A percentile compares a stretch with the other conserved stretches of the same genome.
phyloP scores from a whole-genome alignment of 2,888 invertebrate genomes.

The Hymenopus coronatus region DNA sequence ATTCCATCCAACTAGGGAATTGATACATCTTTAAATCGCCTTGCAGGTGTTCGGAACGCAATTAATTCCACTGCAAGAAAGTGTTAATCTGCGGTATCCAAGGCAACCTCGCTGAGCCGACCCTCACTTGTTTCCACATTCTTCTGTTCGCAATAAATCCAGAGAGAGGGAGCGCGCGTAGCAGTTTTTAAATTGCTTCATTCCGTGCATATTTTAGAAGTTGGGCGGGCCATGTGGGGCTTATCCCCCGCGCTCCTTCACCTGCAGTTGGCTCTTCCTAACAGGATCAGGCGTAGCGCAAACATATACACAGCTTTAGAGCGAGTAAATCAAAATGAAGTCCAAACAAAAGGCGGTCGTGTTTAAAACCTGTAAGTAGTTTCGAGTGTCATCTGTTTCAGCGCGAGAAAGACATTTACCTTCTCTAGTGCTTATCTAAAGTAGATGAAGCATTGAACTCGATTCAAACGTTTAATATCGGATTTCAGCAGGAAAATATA shows the following conservation, averaged over 20 bases:
- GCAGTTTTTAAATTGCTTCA: slow-evolving; percentile 26
- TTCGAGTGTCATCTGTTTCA: not conserved
- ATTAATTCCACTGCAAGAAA: not conserved
- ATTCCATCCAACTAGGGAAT: too few relatives aligned
- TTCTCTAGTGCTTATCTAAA: too few relatives aligned
- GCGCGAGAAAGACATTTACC: too few relatives aligned
- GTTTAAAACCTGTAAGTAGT: not conserved
- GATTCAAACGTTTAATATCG: too few relatives aligned
- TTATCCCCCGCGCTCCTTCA: not conserved
- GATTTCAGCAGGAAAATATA: too few relatives aligned
- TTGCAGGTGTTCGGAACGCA: not conserved
- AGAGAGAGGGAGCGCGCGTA: slow-evolving; percentile 4
- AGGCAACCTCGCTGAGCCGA: not conserved
- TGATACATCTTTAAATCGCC: too few relatives aligned
- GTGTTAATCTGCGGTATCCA: not conserved
- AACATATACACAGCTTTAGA: too few relatives aligned
- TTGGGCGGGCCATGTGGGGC: not conserved
- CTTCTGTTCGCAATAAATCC: slow-evolving; percentile 11
- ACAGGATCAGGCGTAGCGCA: not conserved
- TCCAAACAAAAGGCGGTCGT: not conserved
- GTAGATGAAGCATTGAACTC: too few relatives aligned
- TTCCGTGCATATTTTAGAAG: slow-evolving; percentile 25
- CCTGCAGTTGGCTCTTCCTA: not conserved
- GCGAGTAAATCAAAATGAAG: not conserved
- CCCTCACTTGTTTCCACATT: not conserved